Evolutionary conservation across 2,888 invertebrate species (phyloP).

Genomic region (Drosophila monieri): DNA sequence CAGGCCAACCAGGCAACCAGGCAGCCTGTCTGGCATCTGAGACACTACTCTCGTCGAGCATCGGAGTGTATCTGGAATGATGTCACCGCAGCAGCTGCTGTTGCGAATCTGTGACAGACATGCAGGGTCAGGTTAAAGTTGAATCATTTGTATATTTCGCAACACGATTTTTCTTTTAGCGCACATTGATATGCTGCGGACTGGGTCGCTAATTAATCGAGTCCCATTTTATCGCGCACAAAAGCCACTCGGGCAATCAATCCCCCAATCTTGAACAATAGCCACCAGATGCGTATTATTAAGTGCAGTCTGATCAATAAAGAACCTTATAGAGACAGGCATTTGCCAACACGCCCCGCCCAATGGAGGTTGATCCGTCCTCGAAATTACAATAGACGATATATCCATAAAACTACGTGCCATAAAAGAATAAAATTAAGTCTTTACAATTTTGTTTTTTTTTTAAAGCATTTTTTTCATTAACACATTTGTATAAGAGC

Average conservation of each 20-base stretch:
- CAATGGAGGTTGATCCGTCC: slow-evolving; percentile 32
- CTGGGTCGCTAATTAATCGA: slow-evolving; percentile 72
- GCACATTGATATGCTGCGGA: slow-evolving; percentile 58
- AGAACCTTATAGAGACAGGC: slow-evolving; percentile 42
- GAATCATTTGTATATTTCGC: slow-evolving; percentile 77
- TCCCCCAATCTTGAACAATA: slow-evolving; percentile 55
- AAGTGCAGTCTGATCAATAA: slow-evolving; percentile 57
- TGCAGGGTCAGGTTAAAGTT: slow-evolving; percentile 83
- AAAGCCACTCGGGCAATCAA: slow-evolving; percentile 71
- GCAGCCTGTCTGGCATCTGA: slow-evolving; percentile 12
- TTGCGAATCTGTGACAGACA: slow-evolving; percentile 72
- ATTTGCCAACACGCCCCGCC: slow-evolving; percentile 67
- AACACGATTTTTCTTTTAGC: slow-evolving; percentile 76
- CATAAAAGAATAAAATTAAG: slow-evolving; percentile 3
- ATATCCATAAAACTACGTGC: slow-evolving; percentile 18
- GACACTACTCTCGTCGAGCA: slow-evolving; percentile 25
- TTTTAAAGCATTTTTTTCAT: neutral
- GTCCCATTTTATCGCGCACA: slow-evolving; percentile 76
- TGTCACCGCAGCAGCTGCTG: slow-evolving; percentile 61
- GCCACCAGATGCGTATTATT: slow-evolving; percentile 53
- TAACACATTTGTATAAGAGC: neutral
- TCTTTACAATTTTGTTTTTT: neutral
- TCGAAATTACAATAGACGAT: slow-evolving; percentile 27
- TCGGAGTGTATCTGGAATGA: slow-evolving; percentile 51
- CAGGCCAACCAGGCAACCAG: slow-evolving; percentile 21